A percentile compares a stretch with the other conserved stretches of the same genome.
These are phyloP conservation scores for Apis laboriosa DNA, from an alignment of 1,140 invertebrate species.

Conservation along the genomic window DNA sequence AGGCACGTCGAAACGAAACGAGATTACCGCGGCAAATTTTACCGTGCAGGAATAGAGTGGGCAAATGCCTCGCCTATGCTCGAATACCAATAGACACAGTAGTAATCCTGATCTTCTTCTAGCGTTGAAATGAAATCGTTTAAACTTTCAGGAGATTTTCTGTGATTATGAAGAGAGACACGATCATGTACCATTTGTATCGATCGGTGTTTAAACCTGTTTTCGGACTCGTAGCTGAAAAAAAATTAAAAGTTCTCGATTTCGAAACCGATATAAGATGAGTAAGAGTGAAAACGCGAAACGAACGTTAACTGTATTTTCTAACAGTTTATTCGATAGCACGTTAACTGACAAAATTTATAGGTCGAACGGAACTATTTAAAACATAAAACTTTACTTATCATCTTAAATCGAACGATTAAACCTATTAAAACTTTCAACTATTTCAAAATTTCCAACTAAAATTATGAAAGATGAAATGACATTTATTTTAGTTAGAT, in stretches of 20 bases:
- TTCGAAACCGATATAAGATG: neutral
- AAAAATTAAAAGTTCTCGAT: neutral
- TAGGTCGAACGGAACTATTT: too few relatives aligned
- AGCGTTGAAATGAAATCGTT: neutral
- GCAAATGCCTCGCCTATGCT: neutral
- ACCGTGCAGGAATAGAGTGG: conserved; percentile 24
- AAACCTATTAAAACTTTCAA: too few relatives aligned
- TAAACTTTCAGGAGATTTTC: conserved; percentile 5
- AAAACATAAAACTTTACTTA: too few relatives aligned
- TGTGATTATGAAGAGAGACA: too few relatives aligned
- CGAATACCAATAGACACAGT: neutral
- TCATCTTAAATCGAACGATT: too few relatives aligned
- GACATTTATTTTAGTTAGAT: too few relatives aligned
- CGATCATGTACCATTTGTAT: neutral
- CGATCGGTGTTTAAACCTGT: neutral
- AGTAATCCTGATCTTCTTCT: too few relatives aligned
- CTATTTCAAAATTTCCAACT: too few relatives aligned
- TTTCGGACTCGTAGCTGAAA: neutral
- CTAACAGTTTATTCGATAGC: too few relatives aligned
- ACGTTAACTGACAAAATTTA: too few relatives aligned
- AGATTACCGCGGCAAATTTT: conserved; percentile 39
- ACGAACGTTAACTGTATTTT: neutral
- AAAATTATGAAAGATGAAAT: too few relatives aligned
- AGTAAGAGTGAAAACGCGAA: neutral
- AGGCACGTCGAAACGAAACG: conserved; percentile 55